Evolutionary conservation across 2,888 invertebrate genomes (phyloP).

Genomic region (Habroteleia sp.): DNA sequence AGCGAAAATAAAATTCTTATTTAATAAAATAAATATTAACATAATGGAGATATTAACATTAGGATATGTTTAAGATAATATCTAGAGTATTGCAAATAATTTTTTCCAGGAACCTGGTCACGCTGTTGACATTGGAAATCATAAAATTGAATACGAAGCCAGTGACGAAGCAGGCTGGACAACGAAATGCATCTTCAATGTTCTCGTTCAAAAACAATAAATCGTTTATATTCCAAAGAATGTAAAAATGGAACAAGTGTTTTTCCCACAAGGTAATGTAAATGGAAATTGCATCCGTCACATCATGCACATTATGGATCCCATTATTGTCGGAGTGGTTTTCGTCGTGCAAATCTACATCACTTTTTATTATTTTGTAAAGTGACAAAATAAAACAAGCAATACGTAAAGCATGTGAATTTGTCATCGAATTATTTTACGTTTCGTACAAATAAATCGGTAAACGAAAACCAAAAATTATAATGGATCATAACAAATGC

Average conservation of each 20-base stretch:
- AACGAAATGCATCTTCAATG: conserved; percentile 81
- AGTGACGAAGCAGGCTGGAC: conserved; percentile 82
- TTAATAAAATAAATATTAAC: too few species aligned
- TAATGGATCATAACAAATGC: conserved; percentile 46
- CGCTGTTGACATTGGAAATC: conserved; percentile 80
- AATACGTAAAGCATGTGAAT: conserved; percentile 35
- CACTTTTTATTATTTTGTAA: conserved; percentile 44
- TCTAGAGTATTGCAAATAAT: conserved; percentile 25
- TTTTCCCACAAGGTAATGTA: conserved; percentile 74
- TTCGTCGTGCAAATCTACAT: conserved; percentile 49
- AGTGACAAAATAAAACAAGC: conserved; percentile 44
- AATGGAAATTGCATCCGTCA: conserved; percentile 74
- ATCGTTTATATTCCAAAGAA: conserved; percentile 51
- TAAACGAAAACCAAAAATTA: conserved; percentile 3
- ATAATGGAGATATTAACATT: too few species aligned
- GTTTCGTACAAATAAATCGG: conserved; percentile 27
- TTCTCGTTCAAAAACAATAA: conserved; percentile 73
- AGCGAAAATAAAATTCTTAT: too few species aligned
- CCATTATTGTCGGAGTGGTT: conserved; percentile 62
- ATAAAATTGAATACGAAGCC: conserved; percentile 82
- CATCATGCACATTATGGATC: conserved; percentile 67
- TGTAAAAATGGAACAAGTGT: conserved; percentile 65
- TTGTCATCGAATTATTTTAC: conserved; percentile 26
- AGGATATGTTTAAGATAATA: too few species aligned
- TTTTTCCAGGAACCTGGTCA: conserved; percentile 80